Base-by-base conservation (phyloP, 2,888 invertebrate genomes). In the Metellina segmentata region DNA sequence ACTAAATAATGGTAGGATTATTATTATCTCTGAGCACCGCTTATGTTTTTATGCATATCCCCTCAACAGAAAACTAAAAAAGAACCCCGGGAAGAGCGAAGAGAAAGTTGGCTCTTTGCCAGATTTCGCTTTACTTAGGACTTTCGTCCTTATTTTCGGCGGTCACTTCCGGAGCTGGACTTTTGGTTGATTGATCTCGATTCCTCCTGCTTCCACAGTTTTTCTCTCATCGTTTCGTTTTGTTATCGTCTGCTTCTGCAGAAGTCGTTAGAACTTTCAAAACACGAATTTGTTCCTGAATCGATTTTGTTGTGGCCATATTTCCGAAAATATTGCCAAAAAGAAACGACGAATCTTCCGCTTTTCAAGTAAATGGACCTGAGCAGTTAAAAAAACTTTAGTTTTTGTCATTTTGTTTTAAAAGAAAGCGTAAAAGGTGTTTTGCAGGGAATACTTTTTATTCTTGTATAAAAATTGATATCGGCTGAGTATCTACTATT, bases 91-190 rank as follows among this genome's bases (percentile, higher is more conserved):
- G 81, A 78, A 83, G 83, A 52, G 81, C 13, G 83, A 75, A 53
- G 69, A 53, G 69, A 82, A 77, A 82, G 48, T 81, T 90, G 90
- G 90, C 90, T 70, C 9, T 16, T 19, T 86, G 90, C 90, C 90
- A 90, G 82, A 79, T n/a, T 53, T 61, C 61, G 78, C 74, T 81
- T 61, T 61, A 16, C 53, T 11, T 52, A 16, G 52, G 75, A 89
- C 70, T 34, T 75, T 49, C 71, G 19, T 79, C 75, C 81, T 82
- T 82, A 89, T 89, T 89, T 89, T 77, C 71, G 82, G 19, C 89
- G 89, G 89, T 89, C 89, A 89, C 89, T 89, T 89, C 89, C 89
- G 89, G n/a, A 75, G 85, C 70, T 51, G 89, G 77, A 83, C 81
- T 81, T 49, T 69, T n/a, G 61, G 81, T 81, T 81, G 81, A 88